Evolutionary conservation across 2,888 invertebrate species (phyloP).

Genomic region (Elysia crispata): DNA sequence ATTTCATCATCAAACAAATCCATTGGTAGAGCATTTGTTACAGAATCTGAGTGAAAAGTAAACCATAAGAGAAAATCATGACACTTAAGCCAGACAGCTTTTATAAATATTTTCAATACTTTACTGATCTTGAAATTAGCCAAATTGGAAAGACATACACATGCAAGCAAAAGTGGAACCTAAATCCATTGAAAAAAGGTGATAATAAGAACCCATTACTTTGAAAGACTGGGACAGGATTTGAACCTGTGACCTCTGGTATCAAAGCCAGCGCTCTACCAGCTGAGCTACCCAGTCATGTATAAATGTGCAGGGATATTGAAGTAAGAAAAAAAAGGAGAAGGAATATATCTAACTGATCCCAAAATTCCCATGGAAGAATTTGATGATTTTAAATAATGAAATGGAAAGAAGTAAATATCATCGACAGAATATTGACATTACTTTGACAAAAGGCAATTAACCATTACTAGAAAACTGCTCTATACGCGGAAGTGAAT

Average conservation of each 20-base stretch:
- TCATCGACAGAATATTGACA: too few relatives aligned
- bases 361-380: too few relatives aligned
- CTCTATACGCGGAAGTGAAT: too few relatives aligned
- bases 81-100: not conserved
- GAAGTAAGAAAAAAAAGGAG: too few relatives aligned
- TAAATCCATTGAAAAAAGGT: not conserved
- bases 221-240: constrained; percentile 54
- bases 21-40: constrained; percentile 10
- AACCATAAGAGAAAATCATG: not conserved
- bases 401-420: too few relatives aligned
- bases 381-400: too few relatives aligned
- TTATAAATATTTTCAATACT: not conserved
- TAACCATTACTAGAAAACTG: too few relatives aligned
- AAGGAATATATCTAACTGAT: not conserved
- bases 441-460: too few relatives aligned
- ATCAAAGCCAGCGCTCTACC: constrained; percentile 55
- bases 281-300: constrained; percentile 56
- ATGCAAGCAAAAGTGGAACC: too few relatives aligned
- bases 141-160: not conserved
- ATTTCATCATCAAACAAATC: constrained; percentile 39
- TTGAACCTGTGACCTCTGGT: constrained; percentile 56
- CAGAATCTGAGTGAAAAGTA: constrained; percentile 22
- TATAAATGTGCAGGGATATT: too few relatives aligned
- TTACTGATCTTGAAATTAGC: not conserved
- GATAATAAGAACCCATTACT: too few relatives aligned